Conservation (phyloP, 2,888 invertebrate species). For the Tuta absoluta region DNA sequence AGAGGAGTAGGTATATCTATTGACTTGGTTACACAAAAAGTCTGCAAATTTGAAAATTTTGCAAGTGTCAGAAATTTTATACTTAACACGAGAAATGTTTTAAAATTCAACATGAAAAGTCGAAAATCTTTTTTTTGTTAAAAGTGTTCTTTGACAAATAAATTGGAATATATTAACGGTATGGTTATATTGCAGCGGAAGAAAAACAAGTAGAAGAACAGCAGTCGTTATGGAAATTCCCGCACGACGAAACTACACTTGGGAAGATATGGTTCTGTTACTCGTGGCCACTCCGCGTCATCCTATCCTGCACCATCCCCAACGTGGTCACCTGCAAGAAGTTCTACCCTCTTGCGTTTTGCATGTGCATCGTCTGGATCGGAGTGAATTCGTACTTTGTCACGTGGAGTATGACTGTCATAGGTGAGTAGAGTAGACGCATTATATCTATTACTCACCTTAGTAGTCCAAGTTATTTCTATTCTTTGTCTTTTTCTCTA, state of each 20-base stretch:
- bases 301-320: slow-evolving; percentile 86
- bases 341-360: slow-evolving; percentile 88
- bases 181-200: slow-evolving; percentile 25
- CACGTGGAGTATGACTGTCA: slow-evolving; percentile 95
- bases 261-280: slow-evolving; percentile 83
- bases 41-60: no score
- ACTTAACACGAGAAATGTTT: neutral
- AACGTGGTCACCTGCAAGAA: slow-evolving; percentile 82
- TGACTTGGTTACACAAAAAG: neutral
- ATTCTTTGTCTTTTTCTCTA: no score
- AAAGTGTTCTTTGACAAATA: no score
- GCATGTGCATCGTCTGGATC: slow-evolving; percentile 94
- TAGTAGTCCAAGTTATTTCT: no score
- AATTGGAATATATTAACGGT: neutral
- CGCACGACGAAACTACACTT: slow-evolving; percentile 38
- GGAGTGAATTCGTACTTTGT: slow-evolving; percentile 92
- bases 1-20: no score
- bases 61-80: no score
- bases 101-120: no score
- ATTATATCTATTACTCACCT: neutral
- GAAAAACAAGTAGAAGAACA: slow-evolving; percentile 46
- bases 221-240: slow-evolving; percentile 70
- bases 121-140: no score
- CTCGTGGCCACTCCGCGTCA: slow-evolving; percentile 85
- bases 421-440: slow-evolving; percentile 79